These are phyloP conservation scores for Megaustenia siamemsis DNA, from an alignment of 2,888 invertebrate species.

Conservation along the genomic window DNA sequence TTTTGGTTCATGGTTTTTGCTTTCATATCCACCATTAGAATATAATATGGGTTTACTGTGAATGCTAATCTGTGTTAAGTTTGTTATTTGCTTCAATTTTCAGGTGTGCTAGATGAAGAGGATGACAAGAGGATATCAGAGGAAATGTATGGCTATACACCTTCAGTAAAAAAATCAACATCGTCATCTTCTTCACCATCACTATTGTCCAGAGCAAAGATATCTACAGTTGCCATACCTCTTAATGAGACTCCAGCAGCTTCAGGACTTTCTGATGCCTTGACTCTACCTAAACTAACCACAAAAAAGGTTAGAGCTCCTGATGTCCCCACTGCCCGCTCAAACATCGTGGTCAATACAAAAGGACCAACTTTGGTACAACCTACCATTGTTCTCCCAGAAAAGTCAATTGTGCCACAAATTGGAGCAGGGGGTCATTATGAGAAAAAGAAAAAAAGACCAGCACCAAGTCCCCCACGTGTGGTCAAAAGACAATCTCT, in stretches of 20 bases:
- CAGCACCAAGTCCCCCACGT: slow-evolving; percentile 57
- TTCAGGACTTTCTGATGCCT: background rate
- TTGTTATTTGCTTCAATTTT: background rate
- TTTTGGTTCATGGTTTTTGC: too few species aligned
- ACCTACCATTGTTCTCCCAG: background rate
- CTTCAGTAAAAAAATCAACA: slow-evolving; percentile 31
- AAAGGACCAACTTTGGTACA: background rate
- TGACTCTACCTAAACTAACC: background rate
- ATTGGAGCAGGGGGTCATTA: slow-evolving; percentile 18
- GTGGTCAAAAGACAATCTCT: background rate
- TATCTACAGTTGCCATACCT: background rate
- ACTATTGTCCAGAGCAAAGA: slow-evolving; percentile 9
- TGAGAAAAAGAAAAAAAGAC: slow-evolving; percentile 50
- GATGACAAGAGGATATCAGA: slow-evolving; percentile 86
- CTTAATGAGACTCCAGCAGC: background rate
- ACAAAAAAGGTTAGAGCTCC: slow-evolving; percentile 35
- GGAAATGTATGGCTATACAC: slow-evolving; percentile 77
- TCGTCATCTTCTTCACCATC: slow-evolving; percentile 42
- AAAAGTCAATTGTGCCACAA: too few species aligned
- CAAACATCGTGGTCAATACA: background rate
- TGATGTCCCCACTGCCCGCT: slow-evolving; percentile 5
- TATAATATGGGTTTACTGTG: too few species aligned
- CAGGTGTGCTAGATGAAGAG: slow-evolving; percentile 89
- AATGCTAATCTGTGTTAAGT: too few species aligned
- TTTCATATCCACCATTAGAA: too few species aligned